Evolutionary conservation across 92 coral and sea anemone species (phyloP), one percentile per base, ranked within the genome.

Genomic region (Palythoa grandis): DNA sequence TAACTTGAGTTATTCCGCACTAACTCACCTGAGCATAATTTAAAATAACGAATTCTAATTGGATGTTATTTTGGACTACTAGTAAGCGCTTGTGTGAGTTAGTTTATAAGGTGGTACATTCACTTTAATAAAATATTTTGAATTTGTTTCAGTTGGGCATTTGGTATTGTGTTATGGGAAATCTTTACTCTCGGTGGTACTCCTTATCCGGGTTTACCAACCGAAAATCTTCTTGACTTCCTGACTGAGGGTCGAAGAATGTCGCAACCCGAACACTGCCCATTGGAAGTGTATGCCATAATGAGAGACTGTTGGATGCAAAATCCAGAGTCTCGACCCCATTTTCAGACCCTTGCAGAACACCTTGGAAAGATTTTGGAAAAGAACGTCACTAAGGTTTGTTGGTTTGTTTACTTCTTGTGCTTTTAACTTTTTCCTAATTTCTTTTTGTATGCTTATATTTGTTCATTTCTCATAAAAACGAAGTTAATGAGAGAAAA

Each of bases 231-330:
- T 29, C 89, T 93, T 35, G 97, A 92, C 72, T 90, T 82, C 25
- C 90, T 95, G 9, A 90, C 92, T 78, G 96, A 95, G 52, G 97
- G 95, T 5, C 77, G 87, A 50, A 93, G 98, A 2, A 95, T 95
- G 98, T 83, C 88, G 14, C 92, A 90, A 72, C 98, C 98, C 7
- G 90, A 83, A 13, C 88, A 93, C 76, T 95, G 98, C 77, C 98
- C 98, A 2, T 84, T 87, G 71, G 98, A 95, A 70, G 83, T 95
- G 47, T 95, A 95, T 69, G 52, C 94, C 4, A 90, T 93, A 48
- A 95, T 95, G 98, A 88, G 92, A 77, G 95, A 95, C 63, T 95
- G 98, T 85, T 95, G 98, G 98, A 86, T 54, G 40, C 87, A 90
- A 48, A 57, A 80, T 15, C 91, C 94, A 1, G 93, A 93, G 7